A percentile compares a stretch with the other conserved stretches of the same genome.
phyloP scores from a whole-genome alignment of 64 coral and sea anemone genomes.

The Stichodactyla mertensii region DNA sequence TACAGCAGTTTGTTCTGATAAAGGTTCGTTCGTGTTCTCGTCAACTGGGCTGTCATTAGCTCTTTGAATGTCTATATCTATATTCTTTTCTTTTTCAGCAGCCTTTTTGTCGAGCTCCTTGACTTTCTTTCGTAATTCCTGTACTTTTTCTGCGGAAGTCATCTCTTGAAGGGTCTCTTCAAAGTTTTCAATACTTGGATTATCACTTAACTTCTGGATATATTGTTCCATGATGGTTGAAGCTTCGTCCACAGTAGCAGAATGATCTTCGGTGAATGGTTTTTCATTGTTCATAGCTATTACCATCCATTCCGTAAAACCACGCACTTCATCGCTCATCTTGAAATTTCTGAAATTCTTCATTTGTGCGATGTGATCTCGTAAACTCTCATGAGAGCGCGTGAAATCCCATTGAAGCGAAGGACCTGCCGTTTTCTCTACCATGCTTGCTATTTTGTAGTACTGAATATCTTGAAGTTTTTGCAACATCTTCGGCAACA shows the following conservation, averaged over 20 bases:
- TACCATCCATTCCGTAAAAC: not conserved
- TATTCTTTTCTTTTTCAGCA: not conserved
- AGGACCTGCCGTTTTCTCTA: not conserved
- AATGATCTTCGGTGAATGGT: not conserved
- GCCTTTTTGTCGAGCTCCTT: not conserved
- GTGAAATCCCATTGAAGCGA: not conserved
- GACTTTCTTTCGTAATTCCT: not conserved
- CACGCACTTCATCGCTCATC: not conserved
- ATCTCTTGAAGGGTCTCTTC: not conserved
- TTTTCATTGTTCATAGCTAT: not conserved
- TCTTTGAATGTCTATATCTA: not conserved
- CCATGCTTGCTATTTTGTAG: not conserved
- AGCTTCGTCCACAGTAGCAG: not conserved
- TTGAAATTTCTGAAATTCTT: not conserved
- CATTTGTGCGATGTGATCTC: not conserved
- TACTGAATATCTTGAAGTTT: not conserved
- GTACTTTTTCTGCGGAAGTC: not conserved
- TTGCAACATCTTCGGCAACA: not conserved
- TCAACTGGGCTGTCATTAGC: not conserved
- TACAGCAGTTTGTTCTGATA: not conserved
- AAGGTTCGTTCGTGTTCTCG: not conserved
- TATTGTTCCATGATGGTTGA: not conserved
- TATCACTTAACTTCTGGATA: not conserved
- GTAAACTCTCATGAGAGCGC: not conserved
- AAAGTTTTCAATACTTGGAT: not conserved